Conservation (phyloP, 1,140 invertebrate species). For the Solenopsis fugax region DNA sequence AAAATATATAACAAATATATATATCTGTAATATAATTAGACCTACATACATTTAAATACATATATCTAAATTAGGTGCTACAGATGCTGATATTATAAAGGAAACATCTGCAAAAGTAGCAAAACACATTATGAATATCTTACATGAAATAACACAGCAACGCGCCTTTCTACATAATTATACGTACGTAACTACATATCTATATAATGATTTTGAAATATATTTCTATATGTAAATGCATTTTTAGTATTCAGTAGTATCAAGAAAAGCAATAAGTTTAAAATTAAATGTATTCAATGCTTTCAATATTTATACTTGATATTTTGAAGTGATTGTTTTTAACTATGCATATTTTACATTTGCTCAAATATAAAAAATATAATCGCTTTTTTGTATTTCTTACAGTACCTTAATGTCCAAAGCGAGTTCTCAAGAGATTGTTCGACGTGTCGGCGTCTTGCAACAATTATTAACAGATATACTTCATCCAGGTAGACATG, state of each 20-base stretch:
- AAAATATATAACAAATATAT: background rate
- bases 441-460: slow-evolving; percentile 85
- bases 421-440: slow-evolving; percentile 79
- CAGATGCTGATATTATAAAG: slow-evolving; percentile 73
- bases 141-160: slow-evolving; percentile 79
- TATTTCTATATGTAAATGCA: background rate
- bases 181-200: slow-evolving; percentile 72
- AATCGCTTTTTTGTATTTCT: slow-evolving; percentile 14
- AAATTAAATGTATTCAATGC: background rate
- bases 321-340: too few species aligned
- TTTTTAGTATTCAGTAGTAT: background rate
- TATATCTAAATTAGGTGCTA: slow-evolving; percentile 72
- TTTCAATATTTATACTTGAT: background rate
- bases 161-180: slow-evolving; percentile 80
- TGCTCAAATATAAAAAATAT: background rate
- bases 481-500: slow-evolving; percentile 85
- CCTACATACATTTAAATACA: background rate
- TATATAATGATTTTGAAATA: background rate
- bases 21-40: background rate
- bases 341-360: slow-evolving; percentile 17
- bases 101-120: slow-evolving; percentile 78
- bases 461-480: slow-evolving; percentile 87
- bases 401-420: slow-evolving; percentile 80
- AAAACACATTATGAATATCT: slow-evolving; percentile 77
- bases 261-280: slow-evolving; percentile 27